phyloP scores from a whole-genome alignment of 2,797 vertebrate genomes.

The Fringilla coelebs region DNA sequence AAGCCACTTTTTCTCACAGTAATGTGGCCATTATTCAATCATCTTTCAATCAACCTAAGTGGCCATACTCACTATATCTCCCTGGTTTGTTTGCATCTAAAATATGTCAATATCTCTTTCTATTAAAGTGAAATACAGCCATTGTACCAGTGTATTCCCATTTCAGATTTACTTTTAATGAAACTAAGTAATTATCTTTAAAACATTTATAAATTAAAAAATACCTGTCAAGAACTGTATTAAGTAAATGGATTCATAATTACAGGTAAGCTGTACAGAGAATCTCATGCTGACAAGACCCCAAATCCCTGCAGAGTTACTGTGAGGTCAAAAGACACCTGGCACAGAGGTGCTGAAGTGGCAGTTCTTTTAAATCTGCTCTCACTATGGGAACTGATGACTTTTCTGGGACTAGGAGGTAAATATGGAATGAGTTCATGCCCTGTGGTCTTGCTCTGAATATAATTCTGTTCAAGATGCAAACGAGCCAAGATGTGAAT shows the following conservation, averaged over 20 bases:
- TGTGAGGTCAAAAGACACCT: neutral
- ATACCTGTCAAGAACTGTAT: neutral
- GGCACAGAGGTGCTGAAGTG: neutral
- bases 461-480: neutral
- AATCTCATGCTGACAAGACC: neutral
- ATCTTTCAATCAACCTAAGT: conserved; percentile 55
- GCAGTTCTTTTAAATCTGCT: neutral
- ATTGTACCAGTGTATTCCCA: neutral
- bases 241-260: conserved; percentile 36
- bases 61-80: conserved; percentile 3
- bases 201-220: conserved; percentile 9
- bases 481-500: neutral
- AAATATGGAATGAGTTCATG: neutral
- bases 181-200: conserved; percentile 28
- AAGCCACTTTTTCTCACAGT: conserved; percentile 20
- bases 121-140: neutral
- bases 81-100: conserved; percentile 24
- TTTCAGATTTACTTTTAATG: conserved; percentile 26
- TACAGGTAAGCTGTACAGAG: neutral
- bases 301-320: neutral
- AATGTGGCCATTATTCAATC: conserved; percentile 1
- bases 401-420: neutral
- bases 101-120: neutral
- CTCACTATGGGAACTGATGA: neutral
- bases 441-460: neutral